Evolutionary conservation across 2,113 vertebrate species (phyloP).

Genomic region (Raja brachyura): DNA sequence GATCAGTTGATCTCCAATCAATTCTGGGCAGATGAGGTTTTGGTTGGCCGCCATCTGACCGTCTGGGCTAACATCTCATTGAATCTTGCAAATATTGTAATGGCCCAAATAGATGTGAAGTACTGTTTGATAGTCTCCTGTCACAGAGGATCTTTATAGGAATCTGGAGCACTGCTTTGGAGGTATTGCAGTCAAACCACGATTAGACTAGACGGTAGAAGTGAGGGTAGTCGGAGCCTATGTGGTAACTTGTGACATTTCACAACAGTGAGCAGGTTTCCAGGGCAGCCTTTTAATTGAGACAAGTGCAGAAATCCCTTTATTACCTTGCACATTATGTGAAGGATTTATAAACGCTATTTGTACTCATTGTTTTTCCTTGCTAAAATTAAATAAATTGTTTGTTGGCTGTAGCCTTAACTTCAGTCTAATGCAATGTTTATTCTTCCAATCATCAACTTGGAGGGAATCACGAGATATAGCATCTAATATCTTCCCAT

Average conservation of each 20-base stretch:
- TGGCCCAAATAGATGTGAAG: background rate
- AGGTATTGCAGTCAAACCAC: background rate
- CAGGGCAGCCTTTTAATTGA: background rate
- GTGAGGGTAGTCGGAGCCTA: background rate
- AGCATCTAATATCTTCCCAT: background rate
- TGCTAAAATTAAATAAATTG: background rate
- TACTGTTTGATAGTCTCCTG: background rate
- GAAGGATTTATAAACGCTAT: background rate
- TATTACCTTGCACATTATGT: background rate
- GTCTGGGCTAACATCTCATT: background rate
- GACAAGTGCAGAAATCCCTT: background rate
- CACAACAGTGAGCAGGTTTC: background rate
- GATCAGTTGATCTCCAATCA: background rate
- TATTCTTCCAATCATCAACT: background rate
- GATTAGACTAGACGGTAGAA: background rate
- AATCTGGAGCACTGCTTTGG: background rate
- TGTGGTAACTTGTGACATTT: background rate
- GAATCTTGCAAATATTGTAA: background rate
- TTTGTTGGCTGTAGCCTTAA: background rate
- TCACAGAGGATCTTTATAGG: background rate
- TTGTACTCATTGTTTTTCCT: background rate
- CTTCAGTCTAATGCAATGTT: background rate
- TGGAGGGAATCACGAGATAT: background rate
- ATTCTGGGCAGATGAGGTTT: background rate
- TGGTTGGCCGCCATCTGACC: background rate